phyloP scores from a whole-genome alignment of 2,797 vertebrate genomes.

The Enteromius mattozi region DNA sequence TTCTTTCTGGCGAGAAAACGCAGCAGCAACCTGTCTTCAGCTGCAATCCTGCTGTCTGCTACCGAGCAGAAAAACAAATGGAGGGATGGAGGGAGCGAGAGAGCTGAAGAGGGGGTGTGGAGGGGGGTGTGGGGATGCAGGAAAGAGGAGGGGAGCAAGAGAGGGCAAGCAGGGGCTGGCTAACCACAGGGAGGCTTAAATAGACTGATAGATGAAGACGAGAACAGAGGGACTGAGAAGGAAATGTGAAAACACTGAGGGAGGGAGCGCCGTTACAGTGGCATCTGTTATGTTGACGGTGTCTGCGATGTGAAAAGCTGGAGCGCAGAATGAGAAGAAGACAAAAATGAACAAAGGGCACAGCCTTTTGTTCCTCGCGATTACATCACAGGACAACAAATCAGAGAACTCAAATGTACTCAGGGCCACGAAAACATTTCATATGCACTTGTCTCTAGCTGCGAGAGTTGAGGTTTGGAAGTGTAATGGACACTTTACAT shows the following conservation, averaged over 20 bases:
- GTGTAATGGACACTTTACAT: conserved; percentile 38
- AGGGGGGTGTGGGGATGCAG: conserved; percentile 72
- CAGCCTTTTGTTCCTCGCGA: conserved; percentile 61
- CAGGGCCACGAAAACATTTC: not conserved
- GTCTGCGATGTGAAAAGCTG: conserved; percentile 74
- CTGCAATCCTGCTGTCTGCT: conserved; percentile 73
- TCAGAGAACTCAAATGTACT: not conserved
- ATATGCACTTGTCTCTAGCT: not conserved
- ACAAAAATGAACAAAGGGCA: conserved; percentile 67
- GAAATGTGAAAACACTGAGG: conserved; percentile 46
- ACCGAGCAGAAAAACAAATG: conserved; percentile 42
- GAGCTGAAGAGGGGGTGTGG: conserved; percentile 42
- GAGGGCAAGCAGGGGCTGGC: conserved; percentile 77
- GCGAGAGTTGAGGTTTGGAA: not conserved
- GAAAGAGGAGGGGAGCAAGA: conserved; percentile 64
- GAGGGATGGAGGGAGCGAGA: conserved; percentile 47
- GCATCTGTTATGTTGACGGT: conserved; percentile 68
- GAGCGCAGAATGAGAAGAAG: conserved; percentile 68
- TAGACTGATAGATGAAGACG: conserved; percentile 76
- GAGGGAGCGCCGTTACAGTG: conserved; percentile 29
- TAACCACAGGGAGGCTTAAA: conserved; percentile 78
- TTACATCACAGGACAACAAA: conserved; percentile 36
- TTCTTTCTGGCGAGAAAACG: conserved; percentile 68
- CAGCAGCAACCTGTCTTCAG: conserved; percentile 72
- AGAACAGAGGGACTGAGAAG: conserved; percentile 43